Conservation (phyloP, 2,888 invertebrate genomes). For the Drosophila sordidapex region DNA sequence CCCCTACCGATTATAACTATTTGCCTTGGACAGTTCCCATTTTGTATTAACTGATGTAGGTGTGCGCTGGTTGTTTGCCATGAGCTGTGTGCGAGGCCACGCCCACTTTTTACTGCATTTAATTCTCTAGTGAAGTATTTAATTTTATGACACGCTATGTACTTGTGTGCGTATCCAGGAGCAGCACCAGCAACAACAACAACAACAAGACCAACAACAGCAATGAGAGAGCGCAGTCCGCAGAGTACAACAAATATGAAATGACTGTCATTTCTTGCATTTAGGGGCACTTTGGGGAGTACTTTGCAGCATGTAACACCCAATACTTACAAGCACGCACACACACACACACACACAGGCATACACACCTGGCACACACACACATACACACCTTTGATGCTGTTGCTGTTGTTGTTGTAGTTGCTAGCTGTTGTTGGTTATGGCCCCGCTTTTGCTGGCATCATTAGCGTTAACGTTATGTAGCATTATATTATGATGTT, state of each 20-base stretch:
- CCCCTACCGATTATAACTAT: neutral
- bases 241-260: conserved; percentile 76
- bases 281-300: conserved; percentile 81
- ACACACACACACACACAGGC: conserved; percentile 18
- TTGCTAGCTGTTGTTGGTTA: conserved; percentile 44
- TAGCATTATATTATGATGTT: conserved; percentile 69
- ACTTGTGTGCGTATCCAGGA: conserved; percentile 63
- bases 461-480: conserved; percentile 81
- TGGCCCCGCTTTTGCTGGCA: conserved; percentile 60
- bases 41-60: conserved; percentile 41
- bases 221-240: conserved; percentile 49
- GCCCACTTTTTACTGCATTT: conserved; percentile 79
- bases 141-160: conserved; percentile 81
- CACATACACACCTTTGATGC: conserved; percentile 48
- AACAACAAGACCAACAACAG: conserved; percentile 19
- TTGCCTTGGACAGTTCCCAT: conserved; percentile 25
- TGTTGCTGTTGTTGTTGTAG: conserved; percentile 22
- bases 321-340: conserved; percentile 63
- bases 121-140: conserved; percentile 82
- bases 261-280: conserved; percentile 80
- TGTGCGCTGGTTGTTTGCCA: conserved; percentile 43
- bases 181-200: conserved; percentile 38
- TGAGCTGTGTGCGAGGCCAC: conserved; percentile 40
- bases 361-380: conserved; percentile 37
- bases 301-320: conserved; percentile 79